These are phyloP conservation scores for Acanthosepion esculentum DNA, from an alignment of 2,888 invertebrate genomes.

Conservation along the genomic window DNA sequence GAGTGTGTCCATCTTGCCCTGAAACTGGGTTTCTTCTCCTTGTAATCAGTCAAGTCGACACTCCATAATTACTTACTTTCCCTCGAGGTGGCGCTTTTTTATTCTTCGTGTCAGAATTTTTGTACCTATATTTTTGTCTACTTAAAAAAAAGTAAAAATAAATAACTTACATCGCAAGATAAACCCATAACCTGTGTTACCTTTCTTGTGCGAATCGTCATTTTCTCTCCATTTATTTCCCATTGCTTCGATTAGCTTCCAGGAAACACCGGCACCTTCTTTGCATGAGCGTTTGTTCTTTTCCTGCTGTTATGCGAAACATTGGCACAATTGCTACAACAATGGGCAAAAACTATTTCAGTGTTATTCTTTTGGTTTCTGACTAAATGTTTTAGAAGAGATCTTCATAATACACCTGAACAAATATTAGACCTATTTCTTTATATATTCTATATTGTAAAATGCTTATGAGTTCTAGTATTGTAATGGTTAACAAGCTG, in stretches of 20 bases:
- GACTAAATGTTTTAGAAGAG: too few relatives aligned
- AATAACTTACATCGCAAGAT: neutral
- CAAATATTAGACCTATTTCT: too few relatives aligned
- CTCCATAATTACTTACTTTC: constrained; percentile 1
- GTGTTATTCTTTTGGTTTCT: too few relatives aligned
- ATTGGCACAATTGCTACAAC: too few relatives aligned
- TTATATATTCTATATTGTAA: too few relatives aligned
- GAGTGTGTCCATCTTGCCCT: neutral
- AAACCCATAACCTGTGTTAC: neutral
- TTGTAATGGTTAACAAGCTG: too few relatives aligned
- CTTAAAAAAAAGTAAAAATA: neutral
- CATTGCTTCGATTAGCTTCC: neutral
- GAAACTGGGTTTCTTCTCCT: neutral
- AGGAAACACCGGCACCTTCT: neutral
- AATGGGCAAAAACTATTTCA: too few relatives aligned
- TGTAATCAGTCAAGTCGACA: neutral
- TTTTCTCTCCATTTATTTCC: neutral
- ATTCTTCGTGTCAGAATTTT: neutral
- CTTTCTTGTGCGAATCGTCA: neutral
- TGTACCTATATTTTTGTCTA: neutral
- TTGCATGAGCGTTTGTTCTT: neutral
- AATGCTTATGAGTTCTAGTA: too few relatives aligned
- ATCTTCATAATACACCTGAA: too few relatives aligned
- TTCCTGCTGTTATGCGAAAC: too few relatives aligned
- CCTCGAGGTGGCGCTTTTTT: neutral